Evolutionary conservation across 2,888 invertebrate species (phyloP).

Genomic region (Minunthozetes semirufus): DNA sequence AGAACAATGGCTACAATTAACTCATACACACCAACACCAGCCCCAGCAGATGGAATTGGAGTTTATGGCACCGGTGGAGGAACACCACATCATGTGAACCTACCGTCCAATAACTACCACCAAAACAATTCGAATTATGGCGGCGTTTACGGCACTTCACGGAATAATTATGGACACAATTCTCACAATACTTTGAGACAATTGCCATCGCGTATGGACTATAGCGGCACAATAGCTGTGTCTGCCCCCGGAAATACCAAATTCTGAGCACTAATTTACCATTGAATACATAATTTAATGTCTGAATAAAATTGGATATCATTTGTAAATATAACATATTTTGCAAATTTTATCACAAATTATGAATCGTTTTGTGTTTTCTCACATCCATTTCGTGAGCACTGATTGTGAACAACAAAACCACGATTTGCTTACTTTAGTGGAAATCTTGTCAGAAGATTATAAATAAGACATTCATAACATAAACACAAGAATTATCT

Average conservation of each 20-base stretch:
- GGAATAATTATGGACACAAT: slow-evolving; percentile 4
- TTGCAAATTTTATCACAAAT: neutral
- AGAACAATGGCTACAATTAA: slow-evolving; percentile 20
- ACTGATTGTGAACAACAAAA: neutral
- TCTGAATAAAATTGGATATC: neutral
- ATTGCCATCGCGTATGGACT: slow-evolving; percentile 16
- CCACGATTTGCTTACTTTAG: neutral
- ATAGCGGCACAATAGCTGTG: neutral
- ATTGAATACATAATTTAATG: no score
- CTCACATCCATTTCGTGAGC: neutral
- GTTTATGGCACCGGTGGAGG: neutral
- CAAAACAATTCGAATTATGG: slow-evolving; percentile 7
- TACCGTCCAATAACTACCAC: slow-evolving; percentile 32
- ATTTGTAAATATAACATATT: neutral
- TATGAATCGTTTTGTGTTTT: neutral
- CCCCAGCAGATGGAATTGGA: neutral
- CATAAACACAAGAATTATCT: neutral
- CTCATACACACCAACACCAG: slow-evolving; percentile 9
- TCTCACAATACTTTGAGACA: neutral
- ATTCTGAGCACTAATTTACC: neutral
- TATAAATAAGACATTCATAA: neutral
- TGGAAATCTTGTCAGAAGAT: slow-evolving; percentile 14
- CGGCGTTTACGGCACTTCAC: slow-evolving; percentile 29
- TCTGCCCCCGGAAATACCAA: slow-evolving; percentile 8
- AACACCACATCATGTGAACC: slow-evolving; percentile 24